Conservation (phyloP, 2,113 vertebrate genomes). For the Pluvianellus socialis region DNA sequence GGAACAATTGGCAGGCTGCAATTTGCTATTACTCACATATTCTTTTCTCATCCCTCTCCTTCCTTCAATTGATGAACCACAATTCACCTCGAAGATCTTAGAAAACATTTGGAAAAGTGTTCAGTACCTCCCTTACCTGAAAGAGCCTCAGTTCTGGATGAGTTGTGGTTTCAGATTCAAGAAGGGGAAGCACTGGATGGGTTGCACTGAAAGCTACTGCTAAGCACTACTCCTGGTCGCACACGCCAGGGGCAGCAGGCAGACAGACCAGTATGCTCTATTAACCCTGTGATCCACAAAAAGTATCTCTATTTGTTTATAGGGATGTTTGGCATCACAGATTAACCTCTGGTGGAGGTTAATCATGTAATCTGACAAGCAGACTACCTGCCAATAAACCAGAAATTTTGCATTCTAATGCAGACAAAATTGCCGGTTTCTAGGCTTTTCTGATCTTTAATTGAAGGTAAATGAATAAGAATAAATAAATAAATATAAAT, state of each 20-base stretch:
- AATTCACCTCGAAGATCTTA: not conserved
- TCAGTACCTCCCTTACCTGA: not conserved
- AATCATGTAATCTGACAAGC: not conserved
- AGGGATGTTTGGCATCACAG: not conserved
- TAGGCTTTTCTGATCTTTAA: not conserved
- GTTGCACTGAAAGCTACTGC: not conserved
- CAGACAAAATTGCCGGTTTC: not conserved
- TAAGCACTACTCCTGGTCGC: accelerated
- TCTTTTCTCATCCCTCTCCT: not conserved
- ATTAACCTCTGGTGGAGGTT: not conserved
- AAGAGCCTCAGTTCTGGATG: not conserved
- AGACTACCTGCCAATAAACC: not conserved
- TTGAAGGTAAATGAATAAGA: not conserved
- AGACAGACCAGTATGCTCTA: not conserved
- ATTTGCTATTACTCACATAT: not conserved
- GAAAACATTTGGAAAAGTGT: not conserved
- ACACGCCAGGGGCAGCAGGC: not conserved
- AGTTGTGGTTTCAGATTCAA: not conserved
- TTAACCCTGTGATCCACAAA: not conserved
- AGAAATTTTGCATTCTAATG: not conserved
- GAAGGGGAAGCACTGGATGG: not conserved
- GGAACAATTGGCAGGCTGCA: not conserved
- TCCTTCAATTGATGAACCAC: not conserved
- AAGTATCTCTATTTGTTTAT: not conserved
- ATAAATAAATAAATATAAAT: not conserved